Evolutionary conservation across 1,140 invertebrate species (phyloP).

Genomic region (Scaptodrosophila lebanonensis): DNA sequence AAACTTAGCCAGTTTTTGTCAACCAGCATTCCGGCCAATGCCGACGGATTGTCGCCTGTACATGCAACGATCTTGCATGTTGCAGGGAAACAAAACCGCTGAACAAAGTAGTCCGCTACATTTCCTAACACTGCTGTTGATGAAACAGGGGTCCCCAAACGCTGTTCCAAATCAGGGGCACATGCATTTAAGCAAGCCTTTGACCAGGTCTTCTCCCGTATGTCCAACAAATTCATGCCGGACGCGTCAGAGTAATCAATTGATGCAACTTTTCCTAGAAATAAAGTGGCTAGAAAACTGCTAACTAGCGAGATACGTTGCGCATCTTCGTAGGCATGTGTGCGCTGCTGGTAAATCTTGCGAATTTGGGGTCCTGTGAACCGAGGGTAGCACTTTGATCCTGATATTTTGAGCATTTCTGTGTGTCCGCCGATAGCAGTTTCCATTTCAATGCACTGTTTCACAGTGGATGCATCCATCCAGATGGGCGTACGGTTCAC

Average conservation of each 20-base stretch:
- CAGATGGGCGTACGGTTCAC: conserved; percentile 92
- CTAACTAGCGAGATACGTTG: conserved; percentile 95
- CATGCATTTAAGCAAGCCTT: conserved; percentile 85
- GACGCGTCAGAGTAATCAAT: conserved; percentile 96
- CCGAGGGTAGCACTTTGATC: conserved; percentile 94
- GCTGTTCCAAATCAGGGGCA: conserved; percentile 83
- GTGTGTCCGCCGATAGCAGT: conserved; percentile 87
- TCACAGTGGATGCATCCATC: conserved; percentile 95
- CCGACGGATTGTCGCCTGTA: conserved; percentile 96
- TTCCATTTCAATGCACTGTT: conserved; percentile 89
- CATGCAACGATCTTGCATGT: conserved; percentile 91
- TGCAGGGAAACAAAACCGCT: conserved; percentile 89
- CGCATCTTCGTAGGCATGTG: conserved; percentile 87
- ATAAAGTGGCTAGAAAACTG: conserved; percentile 92
- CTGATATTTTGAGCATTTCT: conserved; percentile 91
- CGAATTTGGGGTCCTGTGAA: conserved; percentile 96
- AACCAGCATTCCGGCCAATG: conserved; percentile 89
- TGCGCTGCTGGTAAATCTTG: conserved; percentile 87
- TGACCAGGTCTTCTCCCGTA: conserved; percentile 88
- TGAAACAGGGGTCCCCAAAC: conserved; percentile 85
- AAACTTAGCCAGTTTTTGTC: conserved; percentile 89
- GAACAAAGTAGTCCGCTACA: conserved; percentile 88
- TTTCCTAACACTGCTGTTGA: conserved; percentile 83
- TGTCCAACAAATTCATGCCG: conserved; percentile 97
- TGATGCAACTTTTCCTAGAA: conserved; percentile 92